Evolutionary conservation across 2,888 invertebrate genomes (phyloP).

Genomic region (Cantharis nigra): DNA sequence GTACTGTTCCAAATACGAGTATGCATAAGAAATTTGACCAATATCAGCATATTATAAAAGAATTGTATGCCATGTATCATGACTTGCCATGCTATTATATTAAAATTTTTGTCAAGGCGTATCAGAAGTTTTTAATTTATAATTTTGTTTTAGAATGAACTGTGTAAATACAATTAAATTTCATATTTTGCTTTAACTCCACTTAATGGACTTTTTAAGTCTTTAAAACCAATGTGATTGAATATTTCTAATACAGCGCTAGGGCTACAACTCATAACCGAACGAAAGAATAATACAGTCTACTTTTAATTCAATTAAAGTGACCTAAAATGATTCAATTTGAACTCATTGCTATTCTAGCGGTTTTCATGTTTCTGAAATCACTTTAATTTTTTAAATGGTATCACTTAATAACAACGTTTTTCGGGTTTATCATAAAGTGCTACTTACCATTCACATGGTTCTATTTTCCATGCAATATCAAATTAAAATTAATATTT

Average conservation of each 20-base stretch:
- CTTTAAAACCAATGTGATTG: neutral
- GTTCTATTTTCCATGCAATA: no score
- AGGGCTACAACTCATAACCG: neutral
- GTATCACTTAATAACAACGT: neutral
- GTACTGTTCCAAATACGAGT: no score
- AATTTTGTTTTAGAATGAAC: neutral
- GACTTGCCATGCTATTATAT: no score
- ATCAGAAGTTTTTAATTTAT: neutral
- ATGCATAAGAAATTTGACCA: no score
- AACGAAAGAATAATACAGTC: neutral
- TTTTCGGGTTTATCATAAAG: neutral
- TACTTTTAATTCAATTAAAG: neutral
- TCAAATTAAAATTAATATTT: no score
- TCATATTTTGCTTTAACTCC: neutral
- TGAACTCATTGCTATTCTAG: neutral
- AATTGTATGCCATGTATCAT: no score
- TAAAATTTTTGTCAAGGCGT: no score
- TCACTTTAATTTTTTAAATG: neutral
- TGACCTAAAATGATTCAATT: neutral
- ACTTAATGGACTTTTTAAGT: neutral
- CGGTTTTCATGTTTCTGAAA: neutral
- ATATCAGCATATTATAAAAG: no score
- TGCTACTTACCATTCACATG: neutral
- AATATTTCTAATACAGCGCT: neutral
- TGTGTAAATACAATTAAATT: neutral